Conservation (phyloP, 2,113 vertebrate species). For the Crotalus viridis region DNA sequence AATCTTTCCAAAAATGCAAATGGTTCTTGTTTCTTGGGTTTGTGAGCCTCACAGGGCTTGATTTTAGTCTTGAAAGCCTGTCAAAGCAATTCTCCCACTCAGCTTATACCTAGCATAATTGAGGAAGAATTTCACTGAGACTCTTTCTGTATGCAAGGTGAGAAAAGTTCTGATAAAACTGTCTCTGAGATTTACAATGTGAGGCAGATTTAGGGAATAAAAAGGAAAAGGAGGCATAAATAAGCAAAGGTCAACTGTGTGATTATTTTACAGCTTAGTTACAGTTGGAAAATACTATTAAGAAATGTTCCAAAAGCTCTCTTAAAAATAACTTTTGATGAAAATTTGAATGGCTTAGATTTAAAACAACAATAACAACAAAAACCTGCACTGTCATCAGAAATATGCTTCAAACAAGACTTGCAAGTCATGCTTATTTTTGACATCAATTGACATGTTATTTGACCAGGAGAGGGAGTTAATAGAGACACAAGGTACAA, state of each 20-base stretch:
- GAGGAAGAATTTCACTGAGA: background rate
- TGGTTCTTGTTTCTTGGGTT: background rate
- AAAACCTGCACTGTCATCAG: background rate
- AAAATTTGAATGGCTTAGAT: background rate
- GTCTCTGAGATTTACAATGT: background rate
- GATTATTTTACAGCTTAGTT: background rate
- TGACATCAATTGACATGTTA: background rate
- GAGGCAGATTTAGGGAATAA: background rate
- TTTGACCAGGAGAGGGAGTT: slow-evolving; percentile 19
- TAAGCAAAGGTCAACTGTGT: background rate
- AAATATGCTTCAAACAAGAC: background rate
- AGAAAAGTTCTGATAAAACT: background rate
- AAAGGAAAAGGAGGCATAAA: background rate
- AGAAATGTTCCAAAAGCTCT: background rate
- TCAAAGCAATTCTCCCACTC: background rate
- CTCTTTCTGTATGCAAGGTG: background rate
- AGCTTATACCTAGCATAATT: background rate
- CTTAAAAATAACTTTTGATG: background rate
- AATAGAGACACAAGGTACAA: background rate
- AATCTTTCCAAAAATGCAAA: background rate
- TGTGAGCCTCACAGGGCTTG: background rate
- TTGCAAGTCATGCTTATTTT: background rate
- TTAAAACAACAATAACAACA: background rate
- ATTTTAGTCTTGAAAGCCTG: background rate
- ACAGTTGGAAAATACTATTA: background rate